phyloP scores from a whole-genome alignment of 2,113 vertebrate genomes.

The Gambusia affinis region DNA sequence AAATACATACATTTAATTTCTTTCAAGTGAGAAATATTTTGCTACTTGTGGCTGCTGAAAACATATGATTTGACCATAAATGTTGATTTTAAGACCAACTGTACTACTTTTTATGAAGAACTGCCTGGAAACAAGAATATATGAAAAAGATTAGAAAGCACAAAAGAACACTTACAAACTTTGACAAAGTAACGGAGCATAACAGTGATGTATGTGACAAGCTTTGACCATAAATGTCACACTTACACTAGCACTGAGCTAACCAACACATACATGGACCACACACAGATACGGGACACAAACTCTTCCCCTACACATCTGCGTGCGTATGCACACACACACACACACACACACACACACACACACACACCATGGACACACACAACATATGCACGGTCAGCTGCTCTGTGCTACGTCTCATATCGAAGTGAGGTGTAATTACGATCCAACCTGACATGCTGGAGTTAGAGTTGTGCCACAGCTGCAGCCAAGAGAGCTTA shows the following conservation, averaged over 20 bases:
- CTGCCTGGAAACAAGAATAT: slow-evolving; percentile 16
- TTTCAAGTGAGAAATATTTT: no score
- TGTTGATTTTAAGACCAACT: neutral
- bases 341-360: no score
- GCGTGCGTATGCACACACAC: slow-evolving; percentile 8
- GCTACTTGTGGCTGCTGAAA: neutral
- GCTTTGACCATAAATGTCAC: slow-evolving; percentile 61
- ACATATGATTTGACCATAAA: slow-evolving; percentile 1
- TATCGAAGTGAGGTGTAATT: slow-evolving; percentile 71
- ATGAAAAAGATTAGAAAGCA: slow-evolving; percentile 33
- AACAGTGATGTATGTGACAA: slow-evolving; percentile 59
- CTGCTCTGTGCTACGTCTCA: slow-evolving; percentile 53
- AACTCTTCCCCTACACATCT: slow-evolving; percentile 22
- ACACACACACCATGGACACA: no score
- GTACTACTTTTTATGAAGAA: slow-evolving; percentile 1
- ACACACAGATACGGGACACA: slow-evolving; percentile 56
- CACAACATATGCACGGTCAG: slow-evolving; percentile 1
- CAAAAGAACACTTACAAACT: slow-evolving; percentile 44
- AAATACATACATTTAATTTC: no score
- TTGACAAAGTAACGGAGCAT: slow-evolving; percentile 13
- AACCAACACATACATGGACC: slow-evolving; percentile 53
- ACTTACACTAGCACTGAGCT: slow-evolving; percentile 60
- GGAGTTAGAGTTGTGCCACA: slow-evolving; percentile 48
- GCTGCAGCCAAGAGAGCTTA: slow-evolving; percentile 59
- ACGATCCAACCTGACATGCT: slow-evolving; percentile 57